Base-by-base conservation (phyloP, 2,113 vertebrate genomes). In the Salvator merianae region DNA sequence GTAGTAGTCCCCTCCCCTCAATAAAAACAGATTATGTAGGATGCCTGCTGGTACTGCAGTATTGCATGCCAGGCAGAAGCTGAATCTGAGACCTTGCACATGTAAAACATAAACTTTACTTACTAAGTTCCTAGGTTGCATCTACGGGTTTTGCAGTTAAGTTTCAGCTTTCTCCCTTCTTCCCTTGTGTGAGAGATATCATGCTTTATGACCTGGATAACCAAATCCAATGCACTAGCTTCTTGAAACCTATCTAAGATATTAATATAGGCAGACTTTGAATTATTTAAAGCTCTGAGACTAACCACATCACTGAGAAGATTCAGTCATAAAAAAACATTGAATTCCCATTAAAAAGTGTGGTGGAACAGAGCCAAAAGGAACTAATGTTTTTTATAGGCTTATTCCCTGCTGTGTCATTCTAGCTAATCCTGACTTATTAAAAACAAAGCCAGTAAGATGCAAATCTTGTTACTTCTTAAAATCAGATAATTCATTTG, bases 391-490 rank as follows among this genome's bases (percentile, higher is more conserved):
- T 7, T 18, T 38, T 20, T 50, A 70, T n/a, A 34, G 68, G 34
- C 38, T 69, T 13, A 0, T 5, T 74, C 28, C 10, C 1, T 28
- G 36, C 75, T 69, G 69, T 55, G 71, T 20, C 66, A 91, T 66
- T 34, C 80, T 62, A 74, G 1, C n/a, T 59, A 82, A 72, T 76
- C 34, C 38, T 24, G 12, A 2, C 69, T 59, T 82, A 78, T 88
- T 75, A 71, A 83, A 62, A 88, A 90, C 73, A 55, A 63, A 84
- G 43, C 30, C 62, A 75, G 74, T 68, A 73, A 55, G 30, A 81
- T 34, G 34, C 77, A 28, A 59, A 82, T 85, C 88, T 38, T 30
- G 76, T 87, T 69, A 75, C 77, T 83, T 90, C 47, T 70, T 2
- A 81, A 77, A 83, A 34, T 62, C 55, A 20, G 9, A 32, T 69